phyloP scores from a whole-genome alignment of 2,797 vertebrate species.

The Malacoraja senta region DNA sequence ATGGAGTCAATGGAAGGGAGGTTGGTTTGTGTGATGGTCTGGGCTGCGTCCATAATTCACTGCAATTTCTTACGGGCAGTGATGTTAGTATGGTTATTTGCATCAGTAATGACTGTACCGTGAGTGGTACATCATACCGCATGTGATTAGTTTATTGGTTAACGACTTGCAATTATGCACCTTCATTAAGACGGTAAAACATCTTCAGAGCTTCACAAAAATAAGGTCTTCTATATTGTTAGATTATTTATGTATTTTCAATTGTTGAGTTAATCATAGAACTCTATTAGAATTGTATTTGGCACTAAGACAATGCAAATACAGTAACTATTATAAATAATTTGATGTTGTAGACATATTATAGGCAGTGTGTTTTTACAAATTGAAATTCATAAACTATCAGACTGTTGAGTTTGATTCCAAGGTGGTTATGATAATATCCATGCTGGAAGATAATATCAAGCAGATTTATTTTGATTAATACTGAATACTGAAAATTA shows the following conservation, averaged over 20 bases:
- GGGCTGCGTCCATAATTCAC: too few relatives aligned
- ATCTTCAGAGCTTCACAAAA: too few relatives aligned
- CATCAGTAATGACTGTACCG: not conserved
- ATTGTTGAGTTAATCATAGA: constrained; percentile 38
- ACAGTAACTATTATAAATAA: constrained; percentile 47
- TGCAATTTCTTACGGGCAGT: not conserved
- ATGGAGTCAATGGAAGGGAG: too few relatives aligned
- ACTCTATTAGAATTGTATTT: constrained; percentile 45
- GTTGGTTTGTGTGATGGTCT: too few relatives aligned
- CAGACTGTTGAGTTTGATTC: constrained; percentile 47
- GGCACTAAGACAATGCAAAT: constrained; percentile 52
- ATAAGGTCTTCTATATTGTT: not conserved
- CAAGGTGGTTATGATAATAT: constrained; percentile 25
- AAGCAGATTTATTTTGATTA: not conserved
- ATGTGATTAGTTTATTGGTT: not conserved
- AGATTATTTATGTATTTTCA: constrained; percentile 49
- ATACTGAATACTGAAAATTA: constrained; percentile 1
- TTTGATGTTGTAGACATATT: constrained; percentile 44
- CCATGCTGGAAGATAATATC: not conserved
- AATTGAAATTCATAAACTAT: constrained; percentile 43
- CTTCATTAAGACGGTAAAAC: too few relatives aligned
- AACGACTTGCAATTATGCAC: too few relatives aligned
- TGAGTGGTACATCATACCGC: not conserved
- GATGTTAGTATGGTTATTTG: not conserved
- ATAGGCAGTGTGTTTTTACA: constrained; percentile 53